Conservation (phyloP, 2,888 invertebrate genomes). For the Capitulum mitella region DNA sequence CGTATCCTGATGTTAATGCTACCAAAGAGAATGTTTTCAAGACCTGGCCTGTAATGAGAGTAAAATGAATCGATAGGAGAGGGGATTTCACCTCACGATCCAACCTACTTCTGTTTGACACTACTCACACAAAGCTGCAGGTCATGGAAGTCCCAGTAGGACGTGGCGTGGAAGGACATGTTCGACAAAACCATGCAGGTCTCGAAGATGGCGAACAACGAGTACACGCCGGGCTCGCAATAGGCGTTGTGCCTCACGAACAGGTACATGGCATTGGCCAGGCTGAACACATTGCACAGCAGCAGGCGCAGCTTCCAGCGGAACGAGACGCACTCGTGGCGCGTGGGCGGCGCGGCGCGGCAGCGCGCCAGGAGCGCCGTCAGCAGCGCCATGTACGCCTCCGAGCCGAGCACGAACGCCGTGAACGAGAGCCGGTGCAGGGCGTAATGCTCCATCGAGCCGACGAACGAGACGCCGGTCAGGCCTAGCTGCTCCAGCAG, state of each 20-base stretch:
- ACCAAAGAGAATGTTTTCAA: too few relatives aligned
- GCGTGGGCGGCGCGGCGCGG: constrained; percentile 28
- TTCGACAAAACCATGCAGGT: constrained; percentile 90
- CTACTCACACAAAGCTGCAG: not conserved
- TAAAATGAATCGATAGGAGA: too few relatives aligned
- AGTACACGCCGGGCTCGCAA: constrained; percentile 68
- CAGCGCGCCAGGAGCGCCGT: constrained; percentile 62
- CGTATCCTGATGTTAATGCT: too few relatives aligned
- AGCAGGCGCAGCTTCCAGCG: constrained; percentile 69
- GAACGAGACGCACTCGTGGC: constrained; percentile 49
- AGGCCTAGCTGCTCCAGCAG: constrained; percentile 77
- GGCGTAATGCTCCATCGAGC: constrained; percentile 73
- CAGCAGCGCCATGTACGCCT: constrained; percentile 76
- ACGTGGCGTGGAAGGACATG: constrained; percentile 85
- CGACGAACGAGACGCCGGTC: constrained; percentile 78
- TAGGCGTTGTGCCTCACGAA: constrained; percentile 82
- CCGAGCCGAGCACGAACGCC: constrained; percentile 72
- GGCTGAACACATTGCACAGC: constrained; percentile 62
- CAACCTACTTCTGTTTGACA: not conserved
- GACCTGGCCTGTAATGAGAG: too few relatives aligned
- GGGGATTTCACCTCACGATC: too few relatives aligned
- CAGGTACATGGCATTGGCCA: constrained; percentile 73
- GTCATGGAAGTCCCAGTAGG: constrained; percentile 66
- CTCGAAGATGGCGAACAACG: constrained; percentile 75
- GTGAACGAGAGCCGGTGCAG: constrained; percentile 80